A percentile compares a stretch with the other conserved stretches of the same genome.
Conservation (phyloP, 2,113 vertebrate species). For the Brachionichthys hirsutus region DNA sequence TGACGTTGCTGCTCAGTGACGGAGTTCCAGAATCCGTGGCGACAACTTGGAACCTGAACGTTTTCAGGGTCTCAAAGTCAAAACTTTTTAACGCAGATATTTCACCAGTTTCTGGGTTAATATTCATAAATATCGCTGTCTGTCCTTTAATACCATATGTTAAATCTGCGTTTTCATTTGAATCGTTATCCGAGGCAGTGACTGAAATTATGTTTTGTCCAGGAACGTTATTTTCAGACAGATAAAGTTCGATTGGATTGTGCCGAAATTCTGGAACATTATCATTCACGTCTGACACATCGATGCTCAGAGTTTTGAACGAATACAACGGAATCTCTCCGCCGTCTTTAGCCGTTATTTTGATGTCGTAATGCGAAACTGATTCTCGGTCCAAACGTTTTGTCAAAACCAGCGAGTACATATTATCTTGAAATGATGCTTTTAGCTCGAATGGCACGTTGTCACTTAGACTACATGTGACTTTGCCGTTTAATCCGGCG, state of each 20-base stretch:
- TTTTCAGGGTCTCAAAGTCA: conserved; percentile 73
- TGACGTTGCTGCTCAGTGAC: too few species aligned
- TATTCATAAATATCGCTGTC: conserved; percentile 49
- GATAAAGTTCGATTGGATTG: conserved; percentile 62
- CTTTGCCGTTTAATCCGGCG: conserved; percentile 62
- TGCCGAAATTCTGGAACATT: conserved; percentile 58
- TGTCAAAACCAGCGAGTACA: conserved; percentile 66
- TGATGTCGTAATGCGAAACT: conserved; percentile 56
- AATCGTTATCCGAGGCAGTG: conserved; percentile 61
- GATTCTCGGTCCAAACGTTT: conserved; percentile 61
- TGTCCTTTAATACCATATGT: conserved; percentile 34
- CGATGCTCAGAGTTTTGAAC: conserved; percentile 52
- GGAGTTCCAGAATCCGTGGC: too few species aligned
- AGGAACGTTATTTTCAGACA: conserved; percentile 67
- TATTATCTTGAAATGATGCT: conserved; percentile 69
- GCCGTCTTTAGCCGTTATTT: conserved; percentile 60
- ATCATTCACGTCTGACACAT: conserved; percentile 74
- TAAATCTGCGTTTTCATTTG: conserved; percentile 61
- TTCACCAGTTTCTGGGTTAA: conserved; percentile 60
- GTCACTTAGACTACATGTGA: conserved; percentile 48
- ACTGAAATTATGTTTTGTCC: conserved; percentile 59
- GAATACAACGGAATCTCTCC: conserved; percentile 58
- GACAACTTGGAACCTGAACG: too few species aligned
- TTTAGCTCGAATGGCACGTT: conserved; percentile 69
- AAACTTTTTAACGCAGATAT: conserved; percentile 56